Percentiles rank a stretch among this genome's conserved stretches.
phyloP scores from a whole-genome alignment of 23 tunicate genomes.

The Styela plicata region DNA sequence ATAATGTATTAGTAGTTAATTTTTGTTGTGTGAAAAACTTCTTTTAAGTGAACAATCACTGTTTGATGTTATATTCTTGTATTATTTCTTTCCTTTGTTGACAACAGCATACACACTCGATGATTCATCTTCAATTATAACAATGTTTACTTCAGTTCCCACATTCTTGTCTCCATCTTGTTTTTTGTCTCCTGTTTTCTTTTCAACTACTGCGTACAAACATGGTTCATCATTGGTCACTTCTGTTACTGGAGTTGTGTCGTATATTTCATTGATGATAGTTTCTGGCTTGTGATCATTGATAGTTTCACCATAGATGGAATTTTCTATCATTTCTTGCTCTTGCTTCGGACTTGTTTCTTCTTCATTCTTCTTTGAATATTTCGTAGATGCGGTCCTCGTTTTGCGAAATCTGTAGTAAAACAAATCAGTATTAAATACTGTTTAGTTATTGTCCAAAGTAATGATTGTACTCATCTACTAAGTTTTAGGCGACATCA shows the following conservation, averaged over 20 bases:
- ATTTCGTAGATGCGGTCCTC: no score
- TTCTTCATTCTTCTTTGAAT: no score
- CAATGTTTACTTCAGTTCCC: neutral
- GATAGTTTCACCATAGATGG: neutral
- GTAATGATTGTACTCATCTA: no score
- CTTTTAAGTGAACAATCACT: no score
- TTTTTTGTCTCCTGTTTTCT: neutral
- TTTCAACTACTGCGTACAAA: neutral
- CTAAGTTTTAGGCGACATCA: no score
- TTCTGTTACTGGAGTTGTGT: neutral
- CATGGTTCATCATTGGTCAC: neutral
- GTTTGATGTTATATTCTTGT: no score
- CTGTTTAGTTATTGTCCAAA: no score
- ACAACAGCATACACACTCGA: neutral
- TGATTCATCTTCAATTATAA: neutral
- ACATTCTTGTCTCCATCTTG: neutral
- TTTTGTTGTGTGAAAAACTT: no score
- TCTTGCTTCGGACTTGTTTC: no score
- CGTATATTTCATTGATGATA: neutral
- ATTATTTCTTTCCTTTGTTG: neutral
- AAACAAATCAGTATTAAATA: no score
- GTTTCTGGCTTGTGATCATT: neutral
- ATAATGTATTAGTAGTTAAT: no score
- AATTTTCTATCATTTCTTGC: neutral
- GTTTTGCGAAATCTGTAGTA: no score